phyloP scores from a whole-genome alignment of 92 coral and sea anemone genomes.

The Pocillopora grandis region DNA sequence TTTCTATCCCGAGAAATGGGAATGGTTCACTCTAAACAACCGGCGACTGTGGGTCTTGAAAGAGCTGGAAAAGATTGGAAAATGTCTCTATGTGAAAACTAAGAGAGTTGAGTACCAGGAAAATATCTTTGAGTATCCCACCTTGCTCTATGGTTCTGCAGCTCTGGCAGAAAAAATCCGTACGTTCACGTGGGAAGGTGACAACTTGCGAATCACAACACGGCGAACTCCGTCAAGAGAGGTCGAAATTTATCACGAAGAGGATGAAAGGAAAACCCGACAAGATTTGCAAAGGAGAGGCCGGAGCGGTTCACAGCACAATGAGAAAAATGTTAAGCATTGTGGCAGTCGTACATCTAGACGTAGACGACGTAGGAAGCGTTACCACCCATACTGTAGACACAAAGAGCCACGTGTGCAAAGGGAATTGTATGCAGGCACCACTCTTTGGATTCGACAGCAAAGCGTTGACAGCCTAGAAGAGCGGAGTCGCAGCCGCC shows the following conservation, averaged over 20 bases:
- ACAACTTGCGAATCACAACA: constrained; percentile 51
- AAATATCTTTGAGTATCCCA: constrained; percentile 73
- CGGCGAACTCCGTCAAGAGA: constrained; percentile 39
- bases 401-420: neutral
- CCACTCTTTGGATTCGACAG: neutral
- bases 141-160: constrained; percentile 84
- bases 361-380: neutral
- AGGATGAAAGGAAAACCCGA: constrained; percentile 14
- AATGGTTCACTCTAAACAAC: constrained; percentile 90
- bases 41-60: constrained; percentile 95
- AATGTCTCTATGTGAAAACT: constrained; percentile 73
- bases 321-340: neutral
- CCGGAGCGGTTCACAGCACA: neutral
- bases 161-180: constrained; percentile 55
- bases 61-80: constrained; percentile 85
- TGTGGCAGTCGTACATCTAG: neutral
- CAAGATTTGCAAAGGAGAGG: neutral
- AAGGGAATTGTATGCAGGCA: neutral
- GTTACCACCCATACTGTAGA: constrained; percentile 38
- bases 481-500: neutral
- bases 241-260: constrained; percentile 13
- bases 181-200: constrained; percentile 32
- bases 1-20: constrained; percentile 87
- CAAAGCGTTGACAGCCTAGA: constrained; percentile 1
- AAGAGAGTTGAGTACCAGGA: constrained; percentile 74